A percentile compares a stretch with the other conserved stretches of the same genome.
phyloP scores from a whole-genome alignment of 2,113 vertebrate species.

The Onychostruthus taczanowskii region DNA sequence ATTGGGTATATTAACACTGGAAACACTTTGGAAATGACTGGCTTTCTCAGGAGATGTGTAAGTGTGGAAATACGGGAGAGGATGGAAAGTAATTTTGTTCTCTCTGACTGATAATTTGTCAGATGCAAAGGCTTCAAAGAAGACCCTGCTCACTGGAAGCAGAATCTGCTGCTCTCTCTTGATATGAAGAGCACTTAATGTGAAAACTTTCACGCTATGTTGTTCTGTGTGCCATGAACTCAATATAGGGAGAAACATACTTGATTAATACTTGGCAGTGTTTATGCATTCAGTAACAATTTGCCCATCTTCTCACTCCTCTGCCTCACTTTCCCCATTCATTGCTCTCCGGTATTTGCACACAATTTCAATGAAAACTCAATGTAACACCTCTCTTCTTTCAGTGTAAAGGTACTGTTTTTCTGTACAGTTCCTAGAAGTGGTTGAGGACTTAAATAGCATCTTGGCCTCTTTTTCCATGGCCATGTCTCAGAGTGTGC shows the following conservation, averaged over 20 bases:
- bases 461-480: not conserved
- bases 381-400: not conserved
- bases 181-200: not conserved
- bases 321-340: not conserved
- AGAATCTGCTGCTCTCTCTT: not conserved
- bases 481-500: rapidly evolving
- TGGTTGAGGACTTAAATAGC: not conserved
- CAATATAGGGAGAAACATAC: not conserved
- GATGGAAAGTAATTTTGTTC: not conserved
- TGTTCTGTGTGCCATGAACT: not conserved
- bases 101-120: not conserved
- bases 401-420: not conserved
- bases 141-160: not conserved
- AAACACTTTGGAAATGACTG: not conserved
- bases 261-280: not conserved
- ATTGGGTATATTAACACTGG: not conserved
- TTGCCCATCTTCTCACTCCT: not conserved
- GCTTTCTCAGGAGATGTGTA: not conserved
- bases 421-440: not conserved
- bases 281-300: not conserved
- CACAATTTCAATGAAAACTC: not conserved
- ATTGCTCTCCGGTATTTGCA: not conserved
- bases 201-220: not conserved
- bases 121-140: not conserved
- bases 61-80: not conserved